Base-by-base conservation (phyloP, 2,888 invertebrate species). In the Tortricodes alternella region DNA sequence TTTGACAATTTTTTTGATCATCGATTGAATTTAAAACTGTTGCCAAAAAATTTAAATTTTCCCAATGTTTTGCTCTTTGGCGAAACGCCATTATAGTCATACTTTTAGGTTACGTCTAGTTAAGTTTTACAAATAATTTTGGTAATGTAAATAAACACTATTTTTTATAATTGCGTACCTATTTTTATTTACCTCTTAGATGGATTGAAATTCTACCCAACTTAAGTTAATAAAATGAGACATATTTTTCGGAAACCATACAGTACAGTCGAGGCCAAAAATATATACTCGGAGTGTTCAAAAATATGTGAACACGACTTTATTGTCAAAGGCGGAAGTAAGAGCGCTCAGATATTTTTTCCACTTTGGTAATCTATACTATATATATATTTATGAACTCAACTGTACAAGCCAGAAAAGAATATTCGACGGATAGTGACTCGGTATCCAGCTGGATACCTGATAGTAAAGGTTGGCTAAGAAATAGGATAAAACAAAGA, bases 41-140 rank as follows among this genome's bases (percentile, higher is more conserved):
- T 85, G 85, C 80, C 83, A 83, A 85, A 83, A 83, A 76, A 68
- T 69, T 65, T 63, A 65, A 64, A 67, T 66, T 67, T 59, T 73
- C 67, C 70, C 70, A 70, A 71, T 70, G 68, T 58, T 69, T 63
- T 62, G 71, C 67, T 83, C 86, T 87, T 86, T 83, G 81, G 79
- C 74, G 67, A 76, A 67, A 84, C 81, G 85, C 13, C 29, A 74
- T 74, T 74, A 79, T 83, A 88, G 89, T 88, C 82, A 83, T 86
- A 82, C 70, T 73, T 65, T 62, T 71, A 67, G 68, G 68, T 46
- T 63, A 61, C 46, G 63, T 71, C 60, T 80, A 80, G 75, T 73
- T 64, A 81, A 78, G 68, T 66, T 62, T 69, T 71, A 74, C 76
- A 72, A 74, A 74, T 59, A 41, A 59, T 65, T 67, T 65, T 71